Percentiles rank a stretch among this genome's conserved stretches.
Evolutionary conservation across 2,888 invertebrate genomes (phyloP).

Genomic region (Sphaeridia pumilis): DNA sequence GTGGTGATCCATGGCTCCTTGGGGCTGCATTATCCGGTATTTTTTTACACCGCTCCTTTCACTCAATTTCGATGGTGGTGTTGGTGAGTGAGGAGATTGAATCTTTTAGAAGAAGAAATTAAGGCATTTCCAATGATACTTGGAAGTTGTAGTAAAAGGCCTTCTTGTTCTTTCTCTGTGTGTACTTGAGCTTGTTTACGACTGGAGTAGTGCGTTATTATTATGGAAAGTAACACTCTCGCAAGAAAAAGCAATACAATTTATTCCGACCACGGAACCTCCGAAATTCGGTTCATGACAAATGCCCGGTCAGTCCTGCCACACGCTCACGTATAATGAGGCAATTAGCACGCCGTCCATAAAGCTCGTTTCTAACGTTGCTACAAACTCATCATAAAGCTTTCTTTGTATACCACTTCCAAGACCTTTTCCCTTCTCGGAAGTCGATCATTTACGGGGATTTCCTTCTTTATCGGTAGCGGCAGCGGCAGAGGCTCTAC

Average conservation of each 20-base stretch:
- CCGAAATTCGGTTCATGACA: slow-evolving; percentile 6
- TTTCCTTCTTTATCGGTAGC: neutral
- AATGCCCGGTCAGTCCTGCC: slow-evolving; percentile 5
- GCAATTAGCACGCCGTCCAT: slow-evolving; percentile 30
- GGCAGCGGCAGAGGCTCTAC: too few relatives aligned
- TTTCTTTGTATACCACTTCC: too few relatives aligned
- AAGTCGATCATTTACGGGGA: neutral
- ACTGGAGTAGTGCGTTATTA: neutral
- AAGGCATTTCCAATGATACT: too few relatives aligned
- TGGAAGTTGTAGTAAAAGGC: too few relatives aligned
- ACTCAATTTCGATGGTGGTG: too few relatives aligned
- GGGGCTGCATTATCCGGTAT: slow-evolving; percentile 33
- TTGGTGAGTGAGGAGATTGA: too few relatives aligned
- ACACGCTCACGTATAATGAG: slow-evolving; percentile 23
- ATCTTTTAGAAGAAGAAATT: too few relatives aligned
- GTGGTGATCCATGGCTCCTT: slow-evolving; percentile 38
- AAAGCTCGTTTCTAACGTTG: too few relatives aligned
- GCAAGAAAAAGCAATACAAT: neutral
- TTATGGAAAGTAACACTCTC: neutral
- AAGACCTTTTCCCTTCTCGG: too few relatives aligned
- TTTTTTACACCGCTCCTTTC: slow-evolving; percentile 37
- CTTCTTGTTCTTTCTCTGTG: too few relatives aligned
- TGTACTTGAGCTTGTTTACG: too few relatives aligned
- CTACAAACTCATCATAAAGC: too few relatives aligned
- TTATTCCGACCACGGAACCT: neutral